Evolutionary conservation across 2,888 invertebrate species (phyloP).

Genomic region (Augochlorella aurata): DNA sequence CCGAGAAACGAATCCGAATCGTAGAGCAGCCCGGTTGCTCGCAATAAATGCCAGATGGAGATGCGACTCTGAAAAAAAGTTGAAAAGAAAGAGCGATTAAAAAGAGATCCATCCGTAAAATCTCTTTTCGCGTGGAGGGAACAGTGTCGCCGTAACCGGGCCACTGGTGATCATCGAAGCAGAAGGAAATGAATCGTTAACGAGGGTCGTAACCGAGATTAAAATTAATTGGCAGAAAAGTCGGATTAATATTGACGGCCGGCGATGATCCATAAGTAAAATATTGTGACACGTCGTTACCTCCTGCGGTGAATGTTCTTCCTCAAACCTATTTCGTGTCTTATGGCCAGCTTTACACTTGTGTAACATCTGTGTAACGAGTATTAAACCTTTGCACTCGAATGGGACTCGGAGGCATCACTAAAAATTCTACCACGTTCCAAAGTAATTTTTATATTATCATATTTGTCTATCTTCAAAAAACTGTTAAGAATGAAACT

Average conservation of each 20-base stretch:
- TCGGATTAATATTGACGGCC: conserved; percentile 15
- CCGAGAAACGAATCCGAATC: conserved; percentile 45
- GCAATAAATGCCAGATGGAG: conserved; percentile 25
- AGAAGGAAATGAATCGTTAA: conserved; percentile 39
- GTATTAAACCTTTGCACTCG: too few species aligned
- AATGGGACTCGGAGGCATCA: too few species aligned
- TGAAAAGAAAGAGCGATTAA: not conserved
- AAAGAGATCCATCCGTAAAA: conserved; percentile 11
- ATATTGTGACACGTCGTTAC: not conserved
- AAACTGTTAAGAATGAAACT: too few species aligned
- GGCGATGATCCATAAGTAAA: not conserved
- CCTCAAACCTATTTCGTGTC: not conserved
- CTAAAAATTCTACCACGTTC: too few species aligned
- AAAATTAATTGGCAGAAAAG: conserved; percentile 40
- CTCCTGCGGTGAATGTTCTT: not conserved
- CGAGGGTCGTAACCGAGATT: conserved; percentile 33
- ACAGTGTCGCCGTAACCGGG: not conserved
- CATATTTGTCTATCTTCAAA: too few species aligned
- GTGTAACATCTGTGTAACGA: too few species aligned
- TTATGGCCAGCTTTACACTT: not conserved
- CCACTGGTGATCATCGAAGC: conserved; percentile 13
- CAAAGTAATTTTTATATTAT: too few species aligned
- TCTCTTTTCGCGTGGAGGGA: not conserved
- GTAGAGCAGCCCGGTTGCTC: not conserved
- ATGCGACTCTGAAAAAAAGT: not conserved